Evolutionary conservation across 2,113 vertebrate species (phyloP), one percentile per base, ranked within the genome.

Genomic region (Oncorhynchus nerka): DNA sequence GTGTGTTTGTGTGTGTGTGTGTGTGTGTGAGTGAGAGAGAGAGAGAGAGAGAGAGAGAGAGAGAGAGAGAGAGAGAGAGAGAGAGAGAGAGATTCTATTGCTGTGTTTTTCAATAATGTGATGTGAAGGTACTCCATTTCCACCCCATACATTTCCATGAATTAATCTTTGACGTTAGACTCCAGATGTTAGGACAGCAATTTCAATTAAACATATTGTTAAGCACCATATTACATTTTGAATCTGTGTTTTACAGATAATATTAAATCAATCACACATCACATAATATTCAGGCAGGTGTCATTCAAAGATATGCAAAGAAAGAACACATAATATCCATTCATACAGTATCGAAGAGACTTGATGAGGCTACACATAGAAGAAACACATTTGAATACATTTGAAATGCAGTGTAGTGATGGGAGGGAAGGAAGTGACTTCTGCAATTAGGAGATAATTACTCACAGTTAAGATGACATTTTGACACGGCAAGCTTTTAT

Each of bases 191-290:
- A 83, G 75, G 79, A 71, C 77, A 85, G 79, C 81, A 84, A 77
- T 83, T 83, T 89, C 82, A 83, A 84, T 85, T 83, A 82, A 74
- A 84, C 75, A 79, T 70, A 89, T 88, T 89, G 88, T 88, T 82
- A 64, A 74, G 59, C 34, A 51, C 71, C 75, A 79, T 79, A 75
- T 75, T 65, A 78, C 75, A 83, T 81, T 78, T 72, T 81, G 49
- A 79, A 85, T 84, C 75, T 73, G 75, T 71, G 65, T 75, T 81
- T 74, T 75, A 72, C 55, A 82, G 70, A 81, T 79, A 67, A 83
- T 61, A 59, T 71, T 80, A 74, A 71, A 68, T 59, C 69, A 62
- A 76, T 77, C 73, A 74, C 61, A 76, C 77, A 76, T 77, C 73
- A 74, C 61, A 76, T 75, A 26, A 77, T 82, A 75, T 71, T 30